Percentiles rank a stretch among this genome's conserved stretches.
Conservation (phyloP, 2,113 vertebrate species). For the Todiramphus chloris region DNA sequence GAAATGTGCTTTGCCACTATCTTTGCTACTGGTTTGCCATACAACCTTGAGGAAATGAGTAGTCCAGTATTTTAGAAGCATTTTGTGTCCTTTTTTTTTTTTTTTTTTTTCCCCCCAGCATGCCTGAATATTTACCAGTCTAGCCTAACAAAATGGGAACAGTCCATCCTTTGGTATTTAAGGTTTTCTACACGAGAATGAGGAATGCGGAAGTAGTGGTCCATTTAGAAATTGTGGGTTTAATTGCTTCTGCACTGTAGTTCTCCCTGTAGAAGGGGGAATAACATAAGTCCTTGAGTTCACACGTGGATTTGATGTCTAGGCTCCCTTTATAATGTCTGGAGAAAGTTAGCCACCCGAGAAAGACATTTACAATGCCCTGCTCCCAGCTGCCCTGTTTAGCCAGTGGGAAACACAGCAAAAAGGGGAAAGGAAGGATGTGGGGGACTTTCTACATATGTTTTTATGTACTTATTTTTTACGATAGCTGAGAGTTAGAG, state of each 20-base stretch:
- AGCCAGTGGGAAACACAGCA: background rate
- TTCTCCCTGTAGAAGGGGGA: background rate
- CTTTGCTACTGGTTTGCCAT: background rate
- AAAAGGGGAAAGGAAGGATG: background rate
- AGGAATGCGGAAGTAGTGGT: background rate
- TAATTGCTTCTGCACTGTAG: background rate
- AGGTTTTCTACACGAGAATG: background rate
- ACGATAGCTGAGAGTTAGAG: background rate
- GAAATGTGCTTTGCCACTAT: background rate
- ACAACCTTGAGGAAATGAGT: background rate
- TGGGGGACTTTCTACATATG: background rate
- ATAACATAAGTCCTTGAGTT: background rate
- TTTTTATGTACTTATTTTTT: conserved; percentile 14
- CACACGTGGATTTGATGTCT: background rate
- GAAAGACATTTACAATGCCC: conserved; percentile 17
- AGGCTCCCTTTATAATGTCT: background rate
- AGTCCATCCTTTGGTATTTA: background rate
- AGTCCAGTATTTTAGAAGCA: background rate
- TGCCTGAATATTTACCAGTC: background rate
- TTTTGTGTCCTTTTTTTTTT: background rate
- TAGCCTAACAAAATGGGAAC: background rate
- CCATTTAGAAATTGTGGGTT: background rate
- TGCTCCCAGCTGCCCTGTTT: background rate
- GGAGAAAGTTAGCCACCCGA: background rate
- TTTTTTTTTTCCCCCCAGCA: background rate